These are phyloP conservation scores for Hyles euphorbiae DNA, from an alignment of 1,140 invertebrate genomes.

Conservation along the genomic window DNA sequence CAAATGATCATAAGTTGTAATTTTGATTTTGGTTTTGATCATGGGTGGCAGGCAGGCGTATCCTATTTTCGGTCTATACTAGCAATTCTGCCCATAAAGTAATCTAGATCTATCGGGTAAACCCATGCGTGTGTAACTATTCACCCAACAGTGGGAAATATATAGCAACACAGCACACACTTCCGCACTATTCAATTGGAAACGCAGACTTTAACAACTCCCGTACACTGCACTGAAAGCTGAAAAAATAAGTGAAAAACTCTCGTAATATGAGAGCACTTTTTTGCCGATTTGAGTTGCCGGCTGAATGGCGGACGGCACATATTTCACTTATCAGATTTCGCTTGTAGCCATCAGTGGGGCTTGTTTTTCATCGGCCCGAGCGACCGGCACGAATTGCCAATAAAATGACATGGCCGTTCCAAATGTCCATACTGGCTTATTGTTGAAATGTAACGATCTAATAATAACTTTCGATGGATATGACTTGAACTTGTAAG, in stretches of 20 bases:
- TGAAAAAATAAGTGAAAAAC: conserved; percentile 1
- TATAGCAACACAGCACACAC: no score
- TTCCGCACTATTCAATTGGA: no score
- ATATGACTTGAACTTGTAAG: no score
- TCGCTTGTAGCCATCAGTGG: conserved; percentile 14
- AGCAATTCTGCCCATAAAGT: no score
- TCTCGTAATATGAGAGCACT: conserved; percentile 6
- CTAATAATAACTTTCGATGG: neutral
- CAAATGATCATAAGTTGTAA: no score
- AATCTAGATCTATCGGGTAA: no score
- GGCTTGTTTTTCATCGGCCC: conserved; percentile 22
- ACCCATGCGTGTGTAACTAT: no score
- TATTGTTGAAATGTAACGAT: neutral
- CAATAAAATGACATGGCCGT: conserved; percentile 26
- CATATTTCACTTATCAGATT: conserved; percentile 26
- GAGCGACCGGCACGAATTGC: conserved; percentile 17
- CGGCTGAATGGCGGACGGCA: conserved; percentile 10
- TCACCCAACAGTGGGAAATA: no score
- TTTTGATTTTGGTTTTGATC: no score
- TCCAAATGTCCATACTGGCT: conserved; percentile 20
- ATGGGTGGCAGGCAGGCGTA: no score
- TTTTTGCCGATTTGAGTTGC: conserved; percentile 20
- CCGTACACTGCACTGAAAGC: neutral
- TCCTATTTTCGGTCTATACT: no score
- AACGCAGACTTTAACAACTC: no score